Conservation (phyloP, 2,888 invertebrate species). For the Hirtodrosophila duncani region DNA sequence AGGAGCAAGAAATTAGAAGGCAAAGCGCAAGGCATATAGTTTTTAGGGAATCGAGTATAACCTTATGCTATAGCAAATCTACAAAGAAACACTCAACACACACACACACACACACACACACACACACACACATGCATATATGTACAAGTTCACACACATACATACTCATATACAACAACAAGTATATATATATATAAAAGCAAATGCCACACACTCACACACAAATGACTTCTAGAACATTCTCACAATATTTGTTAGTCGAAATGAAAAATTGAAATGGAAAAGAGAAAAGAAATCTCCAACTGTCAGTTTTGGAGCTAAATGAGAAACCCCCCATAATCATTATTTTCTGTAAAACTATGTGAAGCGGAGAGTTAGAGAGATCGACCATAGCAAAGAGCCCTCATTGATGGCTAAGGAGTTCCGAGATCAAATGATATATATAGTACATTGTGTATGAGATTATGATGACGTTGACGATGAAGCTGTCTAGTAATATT, state of each 20-base stretch:
- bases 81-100: conserved; percentile 20
- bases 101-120: conserved; percentile 22
- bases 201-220: conserved; percentile 20
- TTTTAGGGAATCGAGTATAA: conserved; percentile 26
- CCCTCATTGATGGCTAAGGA: too few species aligned
- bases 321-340: conserved; percentile 1
- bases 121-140: too few species aligned
- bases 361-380: conserved; percentile 7
- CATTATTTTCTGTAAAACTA: conserved; percentile 10
- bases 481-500: conserved; percentile 69
- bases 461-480: conserved; percentile 26
- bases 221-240: conserved; percentile 67
- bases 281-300: conserved; percentile 15
- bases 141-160: conserved; percentile 18
- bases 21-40: conserved; percentile 29
- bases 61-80: conserved; percentile 25
- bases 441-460: conserved; percentile 28
- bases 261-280: conserved; percentile 15
- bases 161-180: conserved; percentile 23
- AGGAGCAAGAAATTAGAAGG: conserved; percentile 7
- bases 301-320: too few species aligned
- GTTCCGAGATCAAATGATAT: neutral
- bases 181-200: conserved; percentile 15
- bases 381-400: too few species aligned
- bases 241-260: conserved; percentile 71